Conservation (phyloP, 2,797 vertebrate genomes). For the Australoheros facetus region DNA sequence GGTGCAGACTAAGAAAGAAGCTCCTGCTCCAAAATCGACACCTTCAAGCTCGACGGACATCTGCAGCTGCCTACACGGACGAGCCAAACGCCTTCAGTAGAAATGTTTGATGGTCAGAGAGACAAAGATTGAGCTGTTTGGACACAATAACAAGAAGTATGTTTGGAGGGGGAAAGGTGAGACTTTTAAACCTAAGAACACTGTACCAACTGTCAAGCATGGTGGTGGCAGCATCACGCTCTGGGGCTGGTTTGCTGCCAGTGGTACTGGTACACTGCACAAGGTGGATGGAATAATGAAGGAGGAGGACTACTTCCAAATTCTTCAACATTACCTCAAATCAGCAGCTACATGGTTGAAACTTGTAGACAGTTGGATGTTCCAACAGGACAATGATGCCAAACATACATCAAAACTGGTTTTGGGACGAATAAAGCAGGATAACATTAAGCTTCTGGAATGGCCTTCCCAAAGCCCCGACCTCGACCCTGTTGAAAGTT, state of each 20-base stretch:
- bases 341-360: not conserved
- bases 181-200: not conserved
- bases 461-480: not conserved
- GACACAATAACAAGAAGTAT: not conserved
- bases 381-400: not conserved
- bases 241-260: not conserved
- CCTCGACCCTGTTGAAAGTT: not conserved
- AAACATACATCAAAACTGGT: not conserved
- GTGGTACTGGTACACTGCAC: not conserved
- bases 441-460: not conserved
- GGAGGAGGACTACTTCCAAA: not conserved
- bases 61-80: not conserved
- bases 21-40: not conserved
- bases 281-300: not conserved
- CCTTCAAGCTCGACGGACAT: not conserved
- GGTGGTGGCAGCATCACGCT: not conserved
- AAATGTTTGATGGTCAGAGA: not conserved
- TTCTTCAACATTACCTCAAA: no score
- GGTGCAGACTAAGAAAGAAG: not conserved
- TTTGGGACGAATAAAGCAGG: not conserved
- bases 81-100: not conserved
- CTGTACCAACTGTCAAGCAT: not conserved
- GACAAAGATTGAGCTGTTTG: not conserved
- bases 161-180: not conserved
- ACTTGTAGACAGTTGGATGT: not conserved